A percentile compares a stretch with the other conserved stretches of the same genome.
Conservation (phyloP, 2,888 invertebrate species). For the Pedicia rivosa region DNA sequence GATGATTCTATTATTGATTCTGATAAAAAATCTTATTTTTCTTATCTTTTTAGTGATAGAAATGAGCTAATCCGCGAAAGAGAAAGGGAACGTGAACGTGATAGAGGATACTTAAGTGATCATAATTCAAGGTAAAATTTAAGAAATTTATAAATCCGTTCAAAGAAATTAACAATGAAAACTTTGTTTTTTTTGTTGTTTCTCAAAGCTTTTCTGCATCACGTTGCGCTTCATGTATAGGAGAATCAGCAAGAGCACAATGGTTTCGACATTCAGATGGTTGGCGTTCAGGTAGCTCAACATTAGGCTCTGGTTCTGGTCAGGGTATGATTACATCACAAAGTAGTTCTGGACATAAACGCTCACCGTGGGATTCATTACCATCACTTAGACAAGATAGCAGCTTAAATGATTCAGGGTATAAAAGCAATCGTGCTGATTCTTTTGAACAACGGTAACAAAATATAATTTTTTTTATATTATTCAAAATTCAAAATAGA, state of each 20-base stretch:
- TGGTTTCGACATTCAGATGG: conserved; percentile 86
- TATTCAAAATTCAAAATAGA: too few species aligned
- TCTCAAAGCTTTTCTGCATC: conserved; percentile 37
- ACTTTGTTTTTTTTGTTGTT: too few species aligned
- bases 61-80: conserved; percentile 66
- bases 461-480: not conserved
- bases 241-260: conserved; percentile 75
- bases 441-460: conserved; percentile 71
- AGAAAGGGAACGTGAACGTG: conserved; percentile 52
- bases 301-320: conserved; percentile 42
- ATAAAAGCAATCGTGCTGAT: conserved; percentile 71
- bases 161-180: not conserved
- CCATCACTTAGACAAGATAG: conserved; percentile 73
- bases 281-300: conserved; percentile 63
- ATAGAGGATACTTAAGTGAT: conserved; percentile 61
- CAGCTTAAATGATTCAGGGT: conserved; percentile 74
- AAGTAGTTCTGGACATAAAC: conserved; percentile 40
- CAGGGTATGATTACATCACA: conserved; percentile 34
- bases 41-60: conserved; percentile 43
- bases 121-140: conserved; percentile 49
- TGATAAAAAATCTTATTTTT: conserved; percentile 7
- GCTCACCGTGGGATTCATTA: conserved; percentile 77
- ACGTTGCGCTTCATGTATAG: conserved; percentile 73
- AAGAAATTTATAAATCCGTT: not conserved
- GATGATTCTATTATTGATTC: not conserved